A percentile compares a stretch with the other conserved stretches of the same genome.
Conservation (phyloP, 2,113 vertebrate genomes). For the Channa argus region DNA sequence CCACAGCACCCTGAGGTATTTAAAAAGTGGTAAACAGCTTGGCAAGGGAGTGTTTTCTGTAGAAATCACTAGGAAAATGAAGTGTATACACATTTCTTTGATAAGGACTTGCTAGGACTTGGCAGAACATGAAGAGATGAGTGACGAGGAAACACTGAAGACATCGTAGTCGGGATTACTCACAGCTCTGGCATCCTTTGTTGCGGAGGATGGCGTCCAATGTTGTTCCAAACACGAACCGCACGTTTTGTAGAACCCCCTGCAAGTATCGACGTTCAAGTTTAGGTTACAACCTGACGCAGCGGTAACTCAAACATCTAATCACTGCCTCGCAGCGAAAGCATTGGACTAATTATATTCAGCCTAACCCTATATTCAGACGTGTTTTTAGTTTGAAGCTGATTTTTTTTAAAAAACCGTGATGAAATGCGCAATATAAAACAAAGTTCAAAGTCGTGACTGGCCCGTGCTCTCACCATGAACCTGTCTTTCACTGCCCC, state of each 20-base stretch:
- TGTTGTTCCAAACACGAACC: slow-evolving; percentile 97
- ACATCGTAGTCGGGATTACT: slow-evolving; percentile 62
- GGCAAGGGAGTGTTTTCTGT: slow-evolving; percentile 8
- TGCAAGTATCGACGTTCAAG: slow-evolving; percentile 73
- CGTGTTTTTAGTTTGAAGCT: no score
- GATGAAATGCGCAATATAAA: not conserved
- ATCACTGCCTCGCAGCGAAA: not conserved
- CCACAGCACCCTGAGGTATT: slow-evolving; percentile 30
- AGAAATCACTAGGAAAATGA: slow-evolving; percentile 25
- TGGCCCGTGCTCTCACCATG: slow-evolving; percentile 86
- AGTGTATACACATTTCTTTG: slow-evolving; percentile 22
- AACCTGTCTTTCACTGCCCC: slow-evolving; percentile 95
- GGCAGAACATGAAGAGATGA: slow-evolving; percentile 14
- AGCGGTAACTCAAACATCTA: not conserved
- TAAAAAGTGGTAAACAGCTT: slow-evolving; percentile 20
- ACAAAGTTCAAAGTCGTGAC: not conserved
- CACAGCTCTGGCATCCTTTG: slow-evolving; percentile 96
- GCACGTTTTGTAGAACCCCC: slow-evolving; percentile 97
- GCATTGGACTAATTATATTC: not conserved
- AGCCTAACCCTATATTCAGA: no score
- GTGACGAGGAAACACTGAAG: slow-evolving; percentile 20
- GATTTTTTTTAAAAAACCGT: no score
- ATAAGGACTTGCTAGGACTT: slow-evolving; percentile 20
- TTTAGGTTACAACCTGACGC: not conserved
- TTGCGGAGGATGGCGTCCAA: slow-evolving; percentile 95